Percentiles rank a stretch among this genome's conserved stretches.
These are phyloP conservation scores for human DNA, from an alignment of 2,113 vertebrate genomes.

Conservation along the genomic window GRCh38 chr14:36450501-36451000, in stretches of 20 bases:
- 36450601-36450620: not conserved
- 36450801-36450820: not conserved
- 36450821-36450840: slow-evolving; percentile 27
- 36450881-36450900: not conserved
- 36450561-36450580: not conserved
- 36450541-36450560: not conserved
- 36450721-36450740: not conserved
- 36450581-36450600: not conserved
- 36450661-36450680: not conserved
- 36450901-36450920: not conserved
- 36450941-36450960: not conserved
- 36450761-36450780: not conserved
- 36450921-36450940: not conserved
- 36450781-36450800: not conserved
- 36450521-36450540: not conserved
- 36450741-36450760: no score
- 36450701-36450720: not conserved
- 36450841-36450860: not conserved
- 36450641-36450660: not conserved
- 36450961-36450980: not conserved
- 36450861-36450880: not conserved
- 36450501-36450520: not conserved
- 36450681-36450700: not conserved
- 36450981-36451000: not conserved
- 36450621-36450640: not conserved